These are phyloP conservation scores for Petrophora chlorosata DNA, from an alignment of 2,888 invertebrate species.

Conservation along the genomic window DNA sequence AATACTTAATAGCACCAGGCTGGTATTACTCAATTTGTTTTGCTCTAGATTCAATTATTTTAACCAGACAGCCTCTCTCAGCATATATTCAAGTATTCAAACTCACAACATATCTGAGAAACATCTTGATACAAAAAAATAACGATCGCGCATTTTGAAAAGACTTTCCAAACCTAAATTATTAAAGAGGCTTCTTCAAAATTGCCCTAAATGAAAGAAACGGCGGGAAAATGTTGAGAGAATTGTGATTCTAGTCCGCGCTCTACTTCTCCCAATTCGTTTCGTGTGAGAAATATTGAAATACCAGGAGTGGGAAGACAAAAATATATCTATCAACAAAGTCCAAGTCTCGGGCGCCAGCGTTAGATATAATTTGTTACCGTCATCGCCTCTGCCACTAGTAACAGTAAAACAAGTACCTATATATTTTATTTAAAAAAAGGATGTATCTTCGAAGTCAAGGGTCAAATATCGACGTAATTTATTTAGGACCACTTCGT, in stretches of 20 bases:
- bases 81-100: no score
- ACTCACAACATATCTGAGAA: no score
- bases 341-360: conserved; percentile 29
- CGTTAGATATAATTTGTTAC: conserved; percentile 6
- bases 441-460: no score
- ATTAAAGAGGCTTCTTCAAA: conserved; percentile 45
- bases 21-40: no score
- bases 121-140: conserved; percentile 14
- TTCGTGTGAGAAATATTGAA: conserved; percentile 67
- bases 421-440: background rate
- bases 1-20: no score
- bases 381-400: background rate
- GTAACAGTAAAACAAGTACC: no score
- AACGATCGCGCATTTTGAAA: conserved; percentile 10
- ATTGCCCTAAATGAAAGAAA: conserved; percentile 47
- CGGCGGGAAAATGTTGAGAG: conserved; percentile 40
- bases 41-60: no score
- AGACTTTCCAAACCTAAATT: conserved; percentile 39
- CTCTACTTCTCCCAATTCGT: conserved; percentile 55
- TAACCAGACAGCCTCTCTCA: no score
- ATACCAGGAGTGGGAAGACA: conserved; percentile 47
- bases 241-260: conserved; percentile 52
- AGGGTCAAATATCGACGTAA: no score
- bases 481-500: no score
- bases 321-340: conserved; percentile 50